These are phyloP conservation scores for Drosophila oshimai DNA, from an alignment of 1,140 invertebrate genomes.

Conservation along the genomic window DNA sequence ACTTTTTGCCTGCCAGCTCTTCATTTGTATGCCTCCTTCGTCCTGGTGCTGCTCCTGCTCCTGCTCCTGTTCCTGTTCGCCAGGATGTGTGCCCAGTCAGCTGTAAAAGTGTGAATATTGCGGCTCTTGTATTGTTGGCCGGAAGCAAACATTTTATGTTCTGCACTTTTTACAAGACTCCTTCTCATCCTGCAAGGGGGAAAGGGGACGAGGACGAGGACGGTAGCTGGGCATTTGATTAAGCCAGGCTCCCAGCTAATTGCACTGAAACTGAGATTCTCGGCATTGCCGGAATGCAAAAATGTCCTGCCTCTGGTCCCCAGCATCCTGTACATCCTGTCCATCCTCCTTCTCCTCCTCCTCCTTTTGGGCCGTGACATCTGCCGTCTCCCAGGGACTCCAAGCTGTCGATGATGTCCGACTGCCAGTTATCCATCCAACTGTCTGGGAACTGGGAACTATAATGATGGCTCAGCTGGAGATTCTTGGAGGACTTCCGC, in stretches of 20 bases:
- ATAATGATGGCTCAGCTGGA: background rate
- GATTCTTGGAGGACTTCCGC: background rate
- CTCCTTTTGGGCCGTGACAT: background rate
- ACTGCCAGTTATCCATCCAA: background rate
- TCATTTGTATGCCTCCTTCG: slow-evolving; percentile 33
- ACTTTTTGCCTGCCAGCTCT: slow-evolving; percentile 6
- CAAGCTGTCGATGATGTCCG: background rate
- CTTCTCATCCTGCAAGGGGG: background rate
- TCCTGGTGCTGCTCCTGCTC: too few relatives aligned
- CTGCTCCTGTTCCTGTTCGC: too few relatives aligned
- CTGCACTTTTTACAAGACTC: slow-evolving; percentile 18
- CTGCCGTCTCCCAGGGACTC: background rate
- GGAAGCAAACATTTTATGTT: slow-evolving; percentile 39
- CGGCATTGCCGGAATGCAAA: background rate
- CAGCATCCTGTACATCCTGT: slow-evolving; percentile 10
- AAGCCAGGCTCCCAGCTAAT: slow-evolving; percentile 19
- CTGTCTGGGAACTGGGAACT: background rate
- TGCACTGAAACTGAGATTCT: slow-evolving; percentile 33
- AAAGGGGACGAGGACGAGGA: background rate
- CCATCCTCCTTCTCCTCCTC: background rate
- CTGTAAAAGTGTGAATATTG: slow-evolving; percentile 63
- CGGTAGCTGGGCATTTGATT: slow-evolving; percentile 40
- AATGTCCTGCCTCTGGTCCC: background rate
- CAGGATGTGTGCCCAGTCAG: slow-evolving; percentile 6
- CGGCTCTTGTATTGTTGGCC: slow-evolving; percentile 29